Percentiles rank a stretch among this genome's conserved stretches.
These are phyloP conservation scores for Poecilobothrus nobilitatus DNA, from an alignment of 2,888 invertebrate species.

Conservation along the genomic window DNA sequence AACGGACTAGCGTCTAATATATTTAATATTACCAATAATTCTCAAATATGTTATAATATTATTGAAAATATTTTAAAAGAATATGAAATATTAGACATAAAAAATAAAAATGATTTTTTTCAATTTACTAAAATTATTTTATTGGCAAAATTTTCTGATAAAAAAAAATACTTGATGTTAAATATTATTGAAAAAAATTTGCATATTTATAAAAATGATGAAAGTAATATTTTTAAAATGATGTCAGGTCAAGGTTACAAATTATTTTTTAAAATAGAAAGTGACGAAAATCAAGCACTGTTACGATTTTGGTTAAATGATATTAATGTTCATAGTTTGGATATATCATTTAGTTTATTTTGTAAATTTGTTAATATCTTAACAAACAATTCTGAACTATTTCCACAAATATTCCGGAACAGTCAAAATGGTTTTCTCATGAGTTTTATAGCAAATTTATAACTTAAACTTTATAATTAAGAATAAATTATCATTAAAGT, in stretches of 20 bases:
- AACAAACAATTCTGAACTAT: not conserved
- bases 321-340: not conserved
- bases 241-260: not conserved
- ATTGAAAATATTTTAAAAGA: not conserved
- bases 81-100: not conserved
- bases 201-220: not conserved
- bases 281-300: not conserved
- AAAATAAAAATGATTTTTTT: not conserved
- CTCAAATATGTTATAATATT: not conserved
- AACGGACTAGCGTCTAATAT: not conserved
- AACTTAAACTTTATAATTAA: not conserved
- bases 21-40: not conserved
- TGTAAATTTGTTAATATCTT: not conserved
- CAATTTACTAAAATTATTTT: not conserved
- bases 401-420: not conserved
- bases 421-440: not conserved
- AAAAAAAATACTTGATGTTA: not conserved
- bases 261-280: conserved; percentile 4
- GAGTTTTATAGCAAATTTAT: not conserved
- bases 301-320: not conserved
- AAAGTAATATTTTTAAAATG: not conserved
- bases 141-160: not conserved
- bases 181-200: conserved; percentile 6
- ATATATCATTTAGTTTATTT: not conserved
- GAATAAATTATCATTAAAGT: not conserved